Percentiles rank a stretch among this genome's conserved stretches.
Evolutionary conservation across 1,140 invertebrate species (phyloP).

Genomic region (Lethocerus indicus): DNA sequence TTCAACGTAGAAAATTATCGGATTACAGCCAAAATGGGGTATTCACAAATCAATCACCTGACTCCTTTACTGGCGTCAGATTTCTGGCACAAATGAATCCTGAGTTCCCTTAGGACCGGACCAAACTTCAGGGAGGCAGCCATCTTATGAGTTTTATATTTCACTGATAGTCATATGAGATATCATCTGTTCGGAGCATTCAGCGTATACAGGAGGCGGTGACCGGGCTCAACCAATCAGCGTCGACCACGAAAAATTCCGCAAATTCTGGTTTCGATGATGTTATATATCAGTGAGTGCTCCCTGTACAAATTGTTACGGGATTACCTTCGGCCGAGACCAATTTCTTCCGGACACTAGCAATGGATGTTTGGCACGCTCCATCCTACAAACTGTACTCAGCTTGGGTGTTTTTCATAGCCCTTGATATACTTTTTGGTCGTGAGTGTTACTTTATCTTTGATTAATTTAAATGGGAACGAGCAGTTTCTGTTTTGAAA

Average conservation of each 20-base stretch:
- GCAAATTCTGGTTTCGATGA: conserved; percentile 7
- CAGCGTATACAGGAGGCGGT: not conserved
- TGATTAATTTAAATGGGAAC: too few species aligned
- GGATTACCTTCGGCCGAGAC: not conserved
- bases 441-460: too few species aligned
- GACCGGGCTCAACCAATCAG: conserved; percentile 4
- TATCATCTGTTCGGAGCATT: not conserved
- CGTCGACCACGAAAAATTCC: conserved; percentile 10
- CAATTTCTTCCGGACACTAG: not conserved
- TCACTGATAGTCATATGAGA: not conserved
- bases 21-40: not conserved
- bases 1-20: not conserved
- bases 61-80: conserved; percentile 60
- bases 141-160: not conserved
- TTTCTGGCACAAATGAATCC: conserved; percentile 71
- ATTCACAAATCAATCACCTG: conserved; percentile 35
- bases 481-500: too few species aligned
- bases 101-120: conserved; percentile 52
- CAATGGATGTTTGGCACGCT: conserved; percentile 18
- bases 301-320: not conserved
- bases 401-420: conserved; percentile 16
- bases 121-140: conserved; percentile 35
- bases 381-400: conserved; percentile 16
- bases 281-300: conserved; percentile 1
- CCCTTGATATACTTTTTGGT: conserved; percentile 14